Conservation (phyloP, 2,888 invertebrate genomes). For the Torymus auratus region DNA sequence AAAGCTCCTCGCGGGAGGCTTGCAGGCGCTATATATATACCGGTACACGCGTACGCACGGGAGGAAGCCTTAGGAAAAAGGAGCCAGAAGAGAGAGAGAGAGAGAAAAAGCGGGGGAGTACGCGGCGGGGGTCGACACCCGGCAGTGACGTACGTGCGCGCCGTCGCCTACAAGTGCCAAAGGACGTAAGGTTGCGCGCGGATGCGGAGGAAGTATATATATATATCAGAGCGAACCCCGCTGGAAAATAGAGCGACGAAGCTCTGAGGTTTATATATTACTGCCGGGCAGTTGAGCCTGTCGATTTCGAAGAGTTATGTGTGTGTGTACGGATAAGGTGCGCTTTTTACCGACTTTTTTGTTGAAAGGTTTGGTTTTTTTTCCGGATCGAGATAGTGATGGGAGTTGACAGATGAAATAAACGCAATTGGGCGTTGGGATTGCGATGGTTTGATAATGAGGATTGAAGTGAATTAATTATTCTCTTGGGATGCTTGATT, state of each 20-base stretch:
- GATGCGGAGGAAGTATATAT: slow-evolving; percentile 21
- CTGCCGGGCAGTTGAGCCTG: too few relatives aligned
- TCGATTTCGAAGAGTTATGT: too few relatives aligned
- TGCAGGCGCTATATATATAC: neutral
- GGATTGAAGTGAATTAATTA: too few relatives aligned
- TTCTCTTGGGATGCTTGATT: too few relatives aligned
- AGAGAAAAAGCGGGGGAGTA: neutral
- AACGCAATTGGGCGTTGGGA: too few relatives aligned
- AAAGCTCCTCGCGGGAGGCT: too few relatives aligned
- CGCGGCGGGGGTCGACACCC: slow-evolving; percentile 21
- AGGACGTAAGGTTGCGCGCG: neutral
- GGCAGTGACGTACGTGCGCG: slow-evolving; percentile 10
- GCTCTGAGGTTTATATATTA: neutral
- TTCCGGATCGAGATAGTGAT: too few relatives aligned
- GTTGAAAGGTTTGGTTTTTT: too few relatives aligned
- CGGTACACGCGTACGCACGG: neutral
- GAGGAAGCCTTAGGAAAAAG: neutral
- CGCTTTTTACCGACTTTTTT: too few relatives aligned
- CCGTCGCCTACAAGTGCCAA: slow-evolving; percentile 2
- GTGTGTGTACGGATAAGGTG: too few relatives aligned
- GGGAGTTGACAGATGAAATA: too few relatives aligned
- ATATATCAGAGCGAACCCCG: slow-evolving; percentile 5
- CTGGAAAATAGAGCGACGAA: slow-evolving; percentile 25
- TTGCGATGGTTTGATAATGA: too few relatives aligned
- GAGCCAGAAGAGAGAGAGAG: neutral